Conservation (phyloP, 2,888 invertebrate species). For the Caenorhabditis virilis region DNA sequence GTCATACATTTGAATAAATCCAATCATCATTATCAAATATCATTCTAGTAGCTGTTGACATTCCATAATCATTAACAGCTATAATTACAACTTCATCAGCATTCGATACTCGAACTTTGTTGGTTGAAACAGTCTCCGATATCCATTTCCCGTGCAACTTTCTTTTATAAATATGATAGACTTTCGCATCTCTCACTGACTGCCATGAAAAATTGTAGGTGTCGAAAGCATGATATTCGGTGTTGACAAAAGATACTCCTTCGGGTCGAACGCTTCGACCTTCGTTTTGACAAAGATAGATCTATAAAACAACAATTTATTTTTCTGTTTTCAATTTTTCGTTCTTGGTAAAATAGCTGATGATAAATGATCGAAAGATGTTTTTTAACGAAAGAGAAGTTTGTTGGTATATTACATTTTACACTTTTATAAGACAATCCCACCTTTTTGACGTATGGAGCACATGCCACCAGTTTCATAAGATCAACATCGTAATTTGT, state of each 20-base stretch:
- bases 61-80: conserved; percentile 36
- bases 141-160: conserved; percentile 10
- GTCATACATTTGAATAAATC: too few relatives aligned
- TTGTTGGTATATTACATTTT: background rate
- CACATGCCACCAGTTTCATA: background rate
- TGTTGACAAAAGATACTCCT: conserved; percentile 18
- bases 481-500: background rate
- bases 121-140: background rate
- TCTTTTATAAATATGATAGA: conserved; percentile 33
- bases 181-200: conserved; percentile 9
- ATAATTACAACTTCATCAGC: conserved; percentile 35
- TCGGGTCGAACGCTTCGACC: conserved; percentile 17
- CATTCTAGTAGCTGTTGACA: conserved; percentile 17
- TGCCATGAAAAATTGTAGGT: conserved; percentile 26
- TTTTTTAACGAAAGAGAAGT: too few relatives aligned
- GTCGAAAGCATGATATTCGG: background rate
- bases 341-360: too few relatives aligned
- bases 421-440: background rate
- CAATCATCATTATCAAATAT: conserved; percentile 7
- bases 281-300: conserved; percentile 38
- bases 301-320: too few relatives aligned
- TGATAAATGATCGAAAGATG: too few relatives aligned
- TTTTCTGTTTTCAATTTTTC: too few relatives aligned
- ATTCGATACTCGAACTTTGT: conserved; percentile 4
- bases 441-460: background rate